Percentiles rank a stretch among this genome's conserved stretches.
These are phyloP conservation scores for Prosopocoilus inquinatus DNA, from an alignment of 2,888 invertebrate species.

Conservation along the genomic window DNA sequence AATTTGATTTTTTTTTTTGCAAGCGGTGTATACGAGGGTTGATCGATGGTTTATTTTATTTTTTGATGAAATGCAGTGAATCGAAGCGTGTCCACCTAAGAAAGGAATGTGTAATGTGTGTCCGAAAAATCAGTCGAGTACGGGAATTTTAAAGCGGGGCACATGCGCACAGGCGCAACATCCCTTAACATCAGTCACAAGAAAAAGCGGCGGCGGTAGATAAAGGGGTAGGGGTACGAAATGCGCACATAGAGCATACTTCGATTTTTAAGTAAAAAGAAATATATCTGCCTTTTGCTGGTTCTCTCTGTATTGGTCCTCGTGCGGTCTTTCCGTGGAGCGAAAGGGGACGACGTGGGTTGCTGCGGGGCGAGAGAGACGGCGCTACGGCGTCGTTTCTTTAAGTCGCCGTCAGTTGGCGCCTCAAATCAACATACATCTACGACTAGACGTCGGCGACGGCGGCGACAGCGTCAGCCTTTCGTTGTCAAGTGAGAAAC, in stretches of 20 bases:
- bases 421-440: slow-evolving; percentile 49
- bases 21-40: too few relatives aligned
- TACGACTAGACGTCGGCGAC: neutral
- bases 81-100: too few relatives aligned
- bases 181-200: slow-evolving; percentile 43
- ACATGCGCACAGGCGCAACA: slow-evolving; percentile 28
- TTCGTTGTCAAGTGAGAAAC: slow-evolving; percentile 30
- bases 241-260: slow-evolving; percentile 45
- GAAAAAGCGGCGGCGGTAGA: slow-evolving; percentile 37
- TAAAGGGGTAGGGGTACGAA: slow-evolving; percentile 42
- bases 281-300: slow-evolving; percentile 47
- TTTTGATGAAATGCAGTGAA: too few relatives aligned
- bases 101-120: slow-evolving; percentile 10
- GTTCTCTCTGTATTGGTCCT: slow-evolving; percentile 40
- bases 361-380: slow-evolving; percentile 51
- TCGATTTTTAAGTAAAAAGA: slow-evolving; percentile 53
- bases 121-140: slow-evolving; percentile 11
- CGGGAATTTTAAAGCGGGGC: slow-evolving; percentile 15
- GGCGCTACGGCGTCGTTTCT: slow-evolving; percentile 36
- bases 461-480: slow-evolving; percentile 15
- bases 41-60: too few relatives aligned
- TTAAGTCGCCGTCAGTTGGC: slow-evolving; percentile 42
- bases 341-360: slow-evolving; percentile 25
- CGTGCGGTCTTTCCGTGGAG: slow-evolving; percentile 28
- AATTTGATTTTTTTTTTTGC: too few relatives aligned